Base-by-base conservation (phyloP, 1,140 invertebrate species). In the Drosophila fuyamai region DNA sequence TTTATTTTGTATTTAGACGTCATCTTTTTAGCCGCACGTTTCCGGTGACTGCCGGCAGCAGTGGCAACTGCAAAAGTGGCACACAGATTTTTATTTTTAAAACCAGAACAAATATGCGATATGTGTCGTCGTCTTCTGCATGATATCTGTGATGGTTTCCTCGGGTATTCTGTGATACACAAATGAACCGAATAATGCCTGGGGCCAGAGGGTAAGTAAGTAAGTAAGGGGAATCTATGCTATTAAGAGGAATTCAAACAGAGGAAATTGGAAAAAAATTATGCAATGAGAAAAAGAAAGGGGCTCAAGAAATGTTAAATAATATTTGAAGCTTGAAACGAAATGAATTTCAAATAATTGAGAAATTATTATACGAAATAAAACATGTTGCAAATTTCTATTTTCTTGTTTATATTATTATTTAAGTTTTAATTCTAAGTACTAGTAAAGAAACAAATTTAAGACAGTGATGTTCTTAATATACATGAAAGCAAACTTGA, bases 11-110 rank as follows among this genome's bases (percentile, higher is more conserved):
- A 66, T 70, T 85, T 61, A 61, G 81, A 84, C 81, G 81, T 84
- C 81, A 84, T 84, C 67, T 68, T 56, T 54, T 63, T 76, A 61
- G 70, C 75, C 70, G 61, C 83, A 88, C 41, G 79, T 77, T 86
- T 85, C 82, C 83, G 82, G 82, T 85, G 81, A 43, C 59, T 84
- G 72, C 77, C 72, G 70, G 59, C 50, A 27, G 23, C 70, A 51
- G 70, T 51, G 70, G 70, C 67, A 73, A 72, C 51, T 72, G 75
- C 83, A 78, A 88, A 85, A 85, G 74, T 85, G 83, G 83, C 81
- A 85, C 81, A 85, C 54, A 74, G 75, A 75, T 79, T 76, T 76
- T 86, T 86, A 82, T 86, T 86, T 81, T 79, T 82, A 86, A 85
- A 86, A 81, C 63, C 70, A 86, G 78, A 84, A 84, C 81, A 72